Percentiles rank a stretch among this genome's conserved stretches.
These are phyloP conservation scores for Holothuria glaberrima DNA, from an alignment of 35 echinoderm and acorn worm genomes.

Conservation along the genomic window DNA sequence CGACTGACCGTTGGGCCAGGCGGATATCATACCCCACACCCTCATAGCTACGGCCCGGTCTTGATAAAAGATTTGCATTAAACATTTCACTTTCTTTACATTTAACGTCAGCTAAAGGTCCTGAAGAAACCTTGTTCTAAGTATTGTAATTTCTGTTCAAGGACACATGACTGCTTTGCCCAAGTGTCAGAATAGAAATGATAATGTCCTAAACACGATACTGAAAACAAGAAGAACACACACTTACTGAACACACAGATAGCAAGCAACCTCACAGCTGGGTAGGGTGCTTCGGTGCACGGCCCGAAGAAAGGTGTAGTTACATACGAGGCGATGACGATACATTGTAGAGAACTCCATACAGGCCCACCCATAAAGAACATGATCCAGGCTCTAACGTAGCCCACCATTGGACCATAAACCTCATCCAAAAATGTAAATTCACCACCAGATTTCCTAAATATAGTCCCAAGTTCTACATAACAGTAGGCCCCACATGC, in stretches of 20 bases:
- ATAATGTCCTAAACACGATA: background rate
- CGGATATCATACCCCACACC: no score
- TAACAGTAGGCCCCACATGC: conserved; percentile 65
- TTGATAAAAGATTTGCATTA: no score
- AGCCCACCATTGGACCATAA: conserved; percentile 64
- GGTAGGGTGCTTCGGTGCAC: conserved; percentile 32
- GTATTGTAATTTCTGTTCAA: no score
- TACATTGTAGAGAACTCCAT: conserved; percentile 45
- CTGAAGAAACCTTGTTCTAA: no score
- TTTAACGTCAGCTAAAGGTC: no score
- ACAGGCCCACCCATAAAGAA: conserved; percentile 66
- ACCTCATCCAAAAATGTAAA: conserved; percentile 73
- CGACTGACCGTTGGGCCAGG: no score
- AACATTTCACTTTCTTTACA: no score
- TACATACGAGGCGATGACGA: conserved; percentile 62
- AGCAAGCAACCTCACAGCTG: conserved; percentile 39
- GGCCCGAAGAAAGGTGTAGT: conserved; percentile 56
- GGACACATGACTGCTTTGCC: no score
- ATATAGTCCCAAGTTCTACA: conserved; percentile 77
- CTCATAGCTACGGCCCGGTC: no score
- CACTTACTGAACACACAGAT: conserved; percentile 42
- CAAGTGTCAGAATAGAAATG: no score
- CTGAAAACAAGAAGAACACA: background rate
- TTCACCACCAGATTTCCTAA: conserved; percentile 78
- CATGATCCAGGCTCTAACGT: conserved; percentile 68